phyloP scores from a whole-genome alignment of 1,140 invertebrate species.

The Dryas iulia region DNA sequence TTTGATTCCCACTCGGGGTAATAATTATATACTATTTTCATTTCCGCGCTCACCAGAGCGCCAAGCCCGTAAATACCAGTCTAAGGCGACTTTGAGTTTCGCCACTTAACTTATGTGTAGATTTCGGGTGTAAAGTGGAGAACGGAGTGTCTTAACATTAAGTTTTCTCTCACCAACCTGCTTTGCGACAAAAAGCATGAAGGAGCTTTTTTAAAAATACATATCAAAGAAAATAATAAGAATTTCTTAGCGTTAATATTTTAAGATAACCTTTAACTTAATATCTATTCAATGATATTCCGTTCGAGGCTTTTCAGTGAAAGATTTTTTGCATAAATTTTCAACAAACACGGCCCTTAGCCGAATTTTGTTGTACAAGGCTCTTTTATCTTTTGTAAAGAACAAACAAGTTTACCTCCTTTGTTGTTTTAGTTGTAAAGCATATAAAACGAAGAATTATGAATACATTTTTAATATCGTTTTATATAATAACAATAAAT shows the following conservation, averaged over 20 bases:
- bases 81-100: no score
- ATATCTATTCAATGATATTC: slow-evolving; percentile 19
- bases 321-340: slow-evolving; percentile 13
- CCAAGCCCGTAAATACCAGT: no score
- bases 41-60: no score
- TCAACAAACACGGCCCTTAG: slow-evolving; percentile 30
- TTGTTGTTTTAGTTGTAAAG: slow-evolving; percentile 29
- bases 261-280: slow-evolving; percentile 3
- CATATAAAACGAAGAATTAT: slow-evolving; percentile 13
- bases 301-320: slow-evolving; percentile 1
- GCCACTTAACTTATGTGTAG: no score
- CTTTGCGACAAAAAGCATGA: no score
- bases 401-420: slow-evolving; percentile 36
- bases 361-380: slow-evolving; percentile 29
- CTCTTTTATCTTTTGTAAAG: slow-evolving; percentile 36
- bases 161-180: no score
- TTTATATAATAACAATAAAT: not conserved
- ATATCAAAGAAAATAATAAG: not conserved
- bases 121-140: no score
- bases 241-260: not conserved
- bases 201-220: no score
- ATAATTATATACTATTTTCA: no score
- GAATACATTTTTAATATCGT: slow-evolving; percentile 13
- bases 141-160: no score
- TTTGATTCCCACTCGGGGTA: no score